These are phyloP conservation scores for Xyrauchen texanus DNA, from an alignment of 2,113 vertebrate species.

Conservation along the genomic window DNA sequence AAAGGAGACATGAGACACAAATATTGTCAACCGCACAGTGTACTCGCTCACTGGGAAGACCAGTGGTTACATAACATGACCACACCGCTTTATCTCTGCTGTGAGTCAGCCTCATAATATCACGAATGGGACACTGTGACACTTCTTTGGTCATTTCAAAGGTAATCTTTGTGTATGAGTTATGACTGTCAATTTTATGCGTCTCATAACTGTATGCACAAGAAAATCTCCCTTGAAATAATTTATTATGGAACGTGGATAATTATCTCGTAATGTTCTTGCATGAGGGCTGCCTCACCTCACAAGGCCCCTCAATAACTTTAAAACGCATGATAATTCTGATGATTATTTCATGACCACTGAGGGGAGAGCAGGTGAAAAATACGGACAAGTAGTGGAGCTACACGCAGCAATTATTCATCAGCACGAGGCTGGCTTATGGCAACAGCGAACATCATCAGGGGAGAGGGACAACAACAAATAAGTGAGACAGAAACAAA, in stretches of 20 bases:
- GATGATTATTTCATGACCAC: conserved; percentile 19
- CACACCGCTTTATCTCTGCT: conserved; percentile 17
- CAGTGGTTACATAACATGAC: conserved; percentile 15
- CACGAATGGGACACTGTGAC: conserved; percentile 7
- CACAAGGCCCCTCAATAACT: conserved; percentile 15
- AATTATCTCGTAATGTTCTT: background rate
- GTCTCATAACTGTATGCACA: background rate
- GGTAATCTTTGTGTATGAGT: background rate
- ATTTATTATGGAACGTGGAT: background rate
- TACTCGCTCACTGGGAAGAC: conserved; percentile 4
- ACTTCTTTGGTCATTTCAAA: background rate
- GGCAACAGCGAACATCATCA: no score
- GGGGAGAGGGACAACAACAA: no score
- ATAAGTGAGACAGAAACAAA: no score
- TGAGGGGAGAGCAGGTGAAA: conserved; percentile 20
- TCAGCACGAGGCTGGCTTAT: background rate
- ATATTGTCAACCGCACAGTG: background rate
- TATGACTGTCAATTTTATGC: background rate
- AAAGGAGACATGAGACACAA: conserved; percentile 27
- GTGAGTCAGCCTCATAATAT: background rate
- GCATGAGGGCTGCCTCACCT: background rate
- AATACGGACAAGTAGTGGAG: background rate
- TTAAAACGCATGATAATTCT: conserved; percentile 1
- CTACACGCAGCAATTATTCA: conserved; percentile 31
- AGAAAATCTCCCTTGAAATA: conserved; percentile 6